phyloP scores from a whole-genome alignment of 2,797 vertebrate species.

The Epinephelus malabaricus region DNA sequence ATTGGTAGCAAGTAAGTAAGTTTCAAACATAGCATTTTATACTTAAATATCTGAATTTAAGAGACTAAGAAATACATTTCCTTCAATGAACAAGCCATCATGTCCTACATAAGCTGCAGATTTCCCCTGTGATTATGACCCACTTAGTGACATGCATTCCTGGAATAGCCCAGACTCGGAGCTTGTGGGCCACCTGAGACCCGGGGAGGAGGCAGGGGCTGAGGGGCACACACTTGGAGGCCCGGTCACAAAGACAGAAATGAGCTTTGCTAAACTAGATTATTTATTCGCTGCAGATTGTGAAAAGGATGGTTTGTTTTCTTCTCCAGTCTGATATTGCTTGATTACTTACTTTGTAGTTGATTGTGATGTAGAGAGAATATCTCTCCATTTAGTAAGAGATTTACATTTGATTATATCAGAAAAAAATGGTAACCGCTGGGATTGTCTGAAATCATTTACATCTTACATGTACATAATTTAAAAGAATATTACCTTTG shows the following conservation, averaged over 20 bases:
- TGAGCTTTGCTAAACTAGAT: neutral
- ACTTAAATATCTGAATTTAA: constrained; percentile 18
- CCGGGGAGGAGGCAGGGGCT: constrained; percentile 25
- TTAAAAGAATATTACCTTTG: neutral
- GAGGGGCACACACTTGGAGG: constrained; percentile 37
- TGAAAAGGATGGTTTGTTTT: neutral
- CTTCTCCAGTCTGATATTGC: neutral
- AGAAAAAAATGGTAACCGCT: neutral
- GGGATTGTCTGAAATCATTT: constrained; percentile 12
- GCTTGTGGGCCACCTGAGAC: constrained; percentile 69
- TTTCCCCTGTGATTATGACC: constrained; percentile 75
- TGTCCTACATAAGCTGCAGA: constrained; percentile 64
- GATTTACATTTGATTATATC: neutral
- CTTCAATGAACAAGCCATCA: constrained; percentile 43
- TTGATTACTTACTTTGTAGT: neutral
- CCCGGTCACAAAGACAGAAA: constrained; percentile 26
- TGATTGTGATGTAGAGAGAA: neutral
- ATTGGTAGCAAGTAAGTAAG: neutral
- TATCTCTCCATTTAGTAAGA: neutral
- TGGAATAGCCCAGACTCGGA: constrained; percentile 74
- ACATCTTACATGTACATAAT: neutral
- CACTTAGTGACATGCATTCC: constrained; percentile 78
- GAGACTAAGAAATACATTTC: constrained; percentile 33
- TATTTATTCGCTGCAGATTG: neutral
- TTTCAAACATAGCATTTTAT: constrained; percentile 17